These are phyloP conservation scores for Cremastinae sp. DNA, from an alignment of 2,888 invertebrate species.

Conservation along the genomic window DNA sequence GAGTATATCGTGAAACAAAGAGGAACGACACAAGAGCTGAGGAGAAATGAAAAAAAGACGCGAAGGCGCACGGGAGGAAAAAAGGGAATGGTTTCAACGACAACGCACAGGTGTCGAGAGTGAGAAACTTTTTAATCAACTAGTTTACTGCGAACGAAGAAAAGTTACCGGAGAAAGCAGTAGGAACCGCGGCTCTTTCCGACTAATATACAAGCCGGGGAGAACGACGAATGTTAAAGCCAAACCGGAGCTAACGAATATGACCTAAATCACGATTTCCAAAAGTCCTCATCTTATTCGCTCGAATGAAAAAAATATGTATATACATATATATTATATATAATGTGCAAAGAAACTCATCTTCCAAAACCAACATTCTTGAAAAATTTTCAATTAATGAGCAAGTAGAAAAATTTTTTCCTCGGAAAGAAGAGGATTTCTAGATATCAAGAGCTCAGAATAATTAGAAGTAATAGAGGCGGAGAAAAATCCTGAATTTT, in stretches of 20 bases:
- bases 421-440: too few relatives aligned
- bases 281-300: slow-evolving; percentile 20
- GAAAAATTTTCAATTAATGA: too few relatives aligned
- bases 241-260: slow-evolving; percentile 10
- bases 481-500: too few relatives aligned
- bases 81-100: slow-evolving; percentile 18
- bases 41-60: slow-evolving; percentile 9
- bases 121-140: slow-evolving; percentile 59
- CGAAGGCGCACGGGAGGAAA: slow-evolving; percentile 5
- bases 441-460: too few relatives aligned
- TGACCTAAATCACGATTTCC: slow-evolving; percentile 18
- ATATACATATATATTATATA: neutral
- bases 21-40: slow-evolving; percentile 8
- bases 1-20: slow-evolving; percentile 20
- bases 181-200: slow-evolving; percentile 7
- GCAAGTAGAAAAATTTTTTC: too few relatives aligned
- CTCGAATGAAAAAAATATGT: slow-evolving; percentile 20
- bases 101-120: slow-evolving; percentile 24
- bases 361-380: too few relatives aligned
- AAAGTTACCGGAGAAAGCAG: slow-evolving; percentile 43
- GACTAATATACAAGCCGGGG: slow-evolving; percentile 25
- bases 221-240: slow-evolving; percentile 3
- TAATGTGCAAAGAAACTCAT: neutral
- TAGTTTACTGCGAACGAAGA: slow-evolving; percentile 43
- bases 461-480: too few relatives aligned